phyloP scores from a whole-genome alignment of 2,797 vertebrate species.

The Oreochromis mossambicus region DNA sequence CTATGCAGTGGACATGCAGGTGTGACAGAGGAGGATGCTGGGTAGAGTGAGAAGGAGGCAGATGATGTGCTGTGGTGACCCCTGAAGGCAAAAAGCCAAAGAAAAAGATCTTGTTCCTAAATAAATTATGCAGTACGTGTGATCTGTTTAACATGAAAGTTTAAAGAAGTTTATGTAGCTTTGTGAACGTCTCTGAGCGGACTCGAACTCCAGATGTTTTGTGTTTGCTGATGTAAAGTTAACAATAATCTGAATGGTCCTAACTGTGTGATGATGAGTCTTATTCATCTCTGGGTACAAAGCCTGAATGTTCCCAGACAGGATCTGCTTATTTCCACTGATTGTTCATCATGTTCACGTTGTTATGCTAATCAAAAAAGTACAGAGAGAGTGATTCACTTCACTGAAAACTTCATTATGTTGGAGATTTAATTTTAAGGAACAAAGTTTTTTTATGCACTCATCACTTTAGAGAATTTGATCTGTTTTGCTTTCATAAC shows the following conservation, averaged over 20 bases:
- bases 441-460: neutral
- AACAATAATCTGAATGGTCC: neutral
- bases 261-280: neutral
- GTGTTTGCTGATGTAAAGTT: neutral
- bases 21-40: neutral
- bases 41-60: neutral
- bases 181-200: neutral
- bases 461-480: neutral
- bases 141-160: fast-evolving
- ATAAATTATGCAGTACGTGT: neutral
- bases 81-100: neutral
- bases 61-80: neutral
- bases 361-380: neutral
- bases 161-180: neutral
- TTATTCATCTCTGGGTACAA: neutral
- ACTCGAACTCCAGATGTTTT: neutral
- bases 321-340: neutral
- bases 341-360: neutral
- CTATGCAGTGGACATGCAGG: neutral
- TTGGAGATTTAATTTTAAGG: neutral
- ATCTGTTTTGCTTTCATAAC: neutral
- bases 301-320: neutral
- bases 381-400: neutral
- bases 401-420: neutral
- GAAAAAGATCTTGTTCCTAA: neutral